Conservation (phyloP, 2,113 vertebrate genomes). For the Oncorhynchus clarkii region DNA sequence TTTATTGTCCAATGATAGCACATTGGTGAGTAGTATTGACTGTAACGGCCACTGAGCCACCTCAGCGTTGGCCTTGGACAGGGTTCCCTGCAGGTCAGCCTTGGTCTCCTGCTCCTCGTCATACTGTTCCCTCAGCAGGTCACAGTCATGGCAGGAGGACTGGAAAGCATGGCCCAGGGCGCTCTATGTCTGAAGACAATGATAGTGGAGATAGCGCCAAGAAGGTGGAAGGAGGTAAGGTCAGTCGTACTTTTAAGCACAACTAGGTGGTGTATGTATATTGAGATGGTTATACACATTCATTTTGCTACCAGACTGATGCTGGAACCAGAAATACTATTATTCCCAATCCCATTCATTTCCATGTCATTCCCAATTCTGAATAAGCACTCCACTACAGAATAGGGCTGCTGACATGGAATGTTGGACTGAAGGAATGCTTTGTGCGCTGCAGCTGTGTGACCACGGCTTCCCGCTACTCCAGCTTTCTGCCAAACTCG, state of each 20-base stretch:
- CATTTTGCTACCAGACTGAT: background rate
- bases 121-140: conserved; percentile 90
- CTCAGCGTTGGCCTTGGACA: conserved; percentile 89
- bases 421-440: conserved; percentile 67
- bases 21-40: too few species aligned
- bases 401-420: too few species aligned
- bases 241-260: background rate
- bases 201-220: background rate
- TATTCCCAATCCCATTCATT: too few species aligned
- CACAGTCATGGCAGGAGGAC: conserved; percentile 85
- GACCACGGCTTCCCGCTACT: conserved; percentile 85
- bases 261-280: background rate
- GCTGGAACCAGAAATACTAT: too few species aligned
- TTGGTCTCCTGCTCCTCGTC: conserved; percentile 90
- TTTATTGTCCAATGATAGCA: too few species aligned
- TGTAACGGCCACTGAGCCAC: conserved; percentile 84
- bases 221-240: background rate
- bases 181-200: conserved; percentile 78
- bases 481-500: conserved; percentile 84
- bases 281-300: background rate
- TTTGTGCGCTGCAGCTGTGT: conserved; percentile 88
- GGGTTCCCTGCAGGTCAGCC: conserved; percentile 82
- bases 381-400: too few species aligned
- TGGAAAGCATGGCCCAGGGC: conserved; percentile 87
- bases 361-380: too few species aligned